These are phyloP conservation scores for Panurus biarmicus DNA, from an alignment of 2,113 vertebrate species.

Conservation along the genomic window DNA sequence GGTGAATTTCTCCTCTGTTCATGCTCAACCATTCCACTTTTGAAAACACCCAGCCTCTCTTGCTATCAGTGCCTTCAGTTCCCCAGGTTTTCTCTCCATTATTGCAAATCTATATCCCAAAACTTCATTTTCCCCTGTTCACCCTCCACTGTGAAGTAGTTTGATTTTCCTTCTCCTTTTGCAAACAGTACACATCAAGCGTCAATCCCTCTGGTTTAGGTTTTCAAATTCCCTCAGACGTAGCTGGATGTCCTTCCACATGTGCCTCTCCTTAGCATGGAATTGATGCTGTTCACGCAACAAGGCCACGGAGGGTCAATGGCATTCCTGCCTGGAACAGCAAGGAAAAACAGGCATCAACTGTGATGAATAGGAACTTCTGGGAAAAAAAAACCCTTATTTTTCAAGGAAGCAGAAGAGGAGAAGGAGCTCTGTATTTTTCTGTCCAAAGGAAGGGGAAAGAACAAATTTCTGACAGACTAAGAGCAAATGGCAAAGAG, in stretches of 20 bases:
- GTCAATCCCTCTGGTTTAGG: neutral
- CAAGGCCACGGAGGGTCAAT: neutral
- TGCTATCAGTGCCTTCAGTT: neutral
- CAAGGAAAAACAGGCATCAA: neutral
- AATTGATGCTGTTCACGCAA: neutral
- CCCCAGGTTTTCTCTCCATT: neutral
- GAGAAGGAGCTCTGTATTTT: neutral
- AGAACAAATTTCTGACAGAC: neutral
- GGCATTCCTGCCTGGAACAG: neutral
- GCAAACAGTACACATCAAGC: neutral
- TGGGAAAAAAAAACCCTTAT: neutral
- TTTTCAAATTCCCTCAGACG: neutral
- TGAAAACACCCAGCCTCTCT: neutral
- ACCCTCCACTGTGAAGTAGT: neutral
- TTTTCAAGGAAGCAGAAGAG: neutral
- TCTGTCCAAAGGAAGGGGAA: neutral
- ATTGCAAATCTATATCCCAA: neutral
- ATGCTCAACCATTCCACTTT: neutral
- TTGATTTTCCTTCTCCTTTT: neutral
- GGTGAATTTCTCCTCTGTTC: neutral
- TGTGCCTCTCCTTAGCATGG: fast-evolving
- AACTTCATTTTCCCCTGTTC: neutral
- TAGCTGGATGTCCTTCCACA: neutral
- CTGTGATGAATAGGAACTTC: neutral
- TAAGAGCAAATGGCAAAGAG: neutral